These are phyloP conservation scores for Triplophysa bombifrons DNA, from an alignment of 2,797 vertebrate species.

Conservation along the genomic window DNA sequence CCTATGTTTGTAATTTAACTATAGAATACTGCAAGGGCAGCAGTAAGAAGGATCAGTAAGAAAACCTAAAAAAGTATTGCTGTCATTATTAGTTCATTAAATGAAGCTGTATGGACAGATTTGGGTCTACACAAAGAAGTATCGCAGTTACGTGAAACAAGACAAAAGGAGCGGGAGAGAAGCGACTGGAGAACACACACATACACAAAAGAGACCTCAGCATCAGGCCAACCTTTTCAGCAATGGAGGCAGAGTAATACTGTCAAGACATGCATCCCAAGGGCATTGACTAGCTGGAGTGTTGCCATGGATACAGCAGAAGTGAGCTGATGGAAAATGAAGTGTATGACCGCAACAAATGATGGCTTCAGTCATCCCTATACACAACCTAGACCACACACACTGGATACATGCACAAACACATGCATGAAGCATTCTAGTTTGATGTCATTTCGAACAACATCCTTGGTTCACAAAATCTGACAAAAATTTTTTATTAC, in stretches of 20 bases:
- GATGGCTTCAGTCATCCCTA: slow-evolving; percentile 50
- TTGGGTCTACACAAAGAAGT: background rate
- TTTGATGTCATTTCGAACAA: slow-evolving; percentile 50
- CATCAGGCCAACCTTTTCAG: slow-evolving; percentile 67
- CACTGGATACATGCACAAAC: slow-evolving; percentile 38
- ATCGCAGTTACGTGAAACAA: slow-evolving; percentile 34
- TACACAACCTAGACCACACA: slow-evolving; percentile 57
- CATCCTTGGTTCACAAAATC: background rate
- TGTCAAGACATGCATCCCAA: slow-evolving; percentile 73
- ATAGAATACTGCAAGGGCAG: background rate
- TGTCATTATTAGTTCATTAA: slow-evolving; percentile 37
- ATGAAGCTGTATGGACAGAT: background rate
- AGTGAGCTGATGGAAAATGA: slow-evolving; percentile 56
- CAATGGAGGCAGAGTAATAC: slow-evolving; percentile 65
- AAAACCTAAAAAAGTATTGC: background rate
- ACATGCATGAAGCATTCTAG: slow-evolving; percentile 5
- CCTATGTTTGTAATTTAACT: background rate
- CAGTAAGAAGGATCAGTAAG: background rate
- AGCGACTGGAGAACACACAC: slow-evolving; percentile 48
- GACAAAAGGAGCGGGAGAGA: slow-evolving; percentile 31
- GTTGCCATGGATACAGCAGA: slow-evolving; percentile 77
- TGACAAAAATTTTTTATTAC: background rate
- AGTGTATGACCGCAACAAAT: slow-evolving; percentile 51
- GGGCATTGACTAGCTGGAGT: slow-evolving; percentile 67
- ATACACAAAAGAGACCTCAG: slow-evolving; percentile 68